These are phyloP conservation scores for Lasioglossum lativentre DNA, from an alignment of 2,888 invertebrate genomes.

Conservation along the genomic window DNA sequence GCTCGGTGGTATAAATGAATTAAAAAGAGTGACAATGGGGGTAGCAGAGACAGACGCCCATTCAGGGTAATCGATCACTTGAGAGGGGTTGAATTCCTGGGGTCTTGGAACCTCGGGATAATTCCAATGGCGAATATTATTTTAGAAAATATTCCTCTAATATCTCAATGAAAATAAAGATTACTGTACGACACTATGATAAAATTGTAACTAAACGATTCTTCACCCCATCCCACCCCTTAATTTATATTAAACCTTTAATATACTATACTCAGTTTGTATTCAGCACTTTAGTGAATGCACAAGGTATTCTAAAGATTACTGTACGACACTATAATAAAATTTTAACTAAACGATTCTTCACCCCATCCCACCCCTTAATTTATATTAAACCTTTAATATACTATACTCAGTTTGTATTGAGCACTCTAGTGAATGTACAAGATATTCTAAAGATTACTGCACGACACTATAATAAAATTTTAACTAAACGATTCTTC, in stretches of 20 bases:
- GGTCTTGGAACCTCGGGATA: neutral
- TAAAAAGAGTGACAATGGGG: conserved; percentile 17
- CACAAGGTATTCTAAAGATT: neutral
- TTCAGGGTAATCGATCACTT: conserved; percentile 40
- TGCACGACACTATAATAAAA: neutral
- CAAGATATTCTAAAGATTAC: neutral
- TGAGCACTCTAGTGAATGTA: neutral
- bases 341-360: neutral
- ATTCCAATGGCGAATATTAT: conserved; percentile 3
- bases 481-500: neutral
- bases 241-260: neutral
- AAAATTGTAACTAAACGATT: too few species aligned
- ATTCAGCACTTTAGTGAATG: neutral
- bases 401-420: neutral
- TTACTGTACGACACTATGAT: too few species aligned
- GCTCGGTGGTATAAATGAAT: conserved; percentile 11
- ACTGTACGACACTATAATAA: too few species aligned
- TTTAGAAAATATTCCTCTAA: neutral
- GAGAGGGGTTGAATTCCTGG: conserved; percentile 22
- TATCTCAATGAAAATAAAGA: neutral
- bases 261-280: neutral
- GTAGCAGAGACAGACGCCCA: neutral
- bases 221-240: neutral
- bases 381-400: neutral
- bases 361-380: neutral